Base-by-base conservation (phyloP, 1,140 invertebrate genomes). In the Sarcophaga bullata region DNA sequence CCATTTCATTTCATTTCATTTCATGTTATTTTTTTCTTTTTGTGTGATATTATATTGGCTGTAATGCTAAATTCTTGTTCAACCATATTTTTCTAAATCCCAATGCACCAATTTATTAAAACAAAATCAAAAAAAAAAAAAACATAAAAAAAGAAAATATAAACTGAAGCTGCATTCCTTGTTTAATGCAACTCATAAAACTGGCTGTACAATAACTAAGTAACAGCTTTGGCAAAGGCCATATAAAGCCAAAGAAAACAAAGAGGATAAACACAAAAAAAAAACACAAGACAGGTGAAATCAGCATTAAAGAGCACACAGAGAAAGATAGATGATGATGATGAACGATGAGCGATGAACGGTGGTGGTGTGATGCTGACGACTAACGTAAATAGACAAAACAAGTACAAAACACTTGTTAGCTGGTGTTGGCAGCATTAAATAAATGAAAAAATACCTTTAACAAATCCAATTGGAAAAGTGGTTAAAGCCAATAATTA, bases 41-140 rank as follows among this genome's bases (percentile, higher is more conserved):
- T 3, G 2, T 52, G 5, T n/a, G n/a, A n/a, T n/a, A 68, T 68
- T 68, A 19, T 19, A 68, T 37, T 37, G 25, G 62, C 19, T 68
- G 6, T 68, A 19, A 68, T 8, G 17, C 62, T 68, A 68, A 68
- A 68, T 68, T 68, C 62, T 68, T 68, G 7, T 1, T 68, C 17
- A 19, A 6, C 25, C 25, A 37, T 37, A 37, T 9, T 25, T 19
- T 68, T 68, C 19, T 8, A 68, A 78, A 78, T 78, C 75, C 75
- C 75, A 78, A 19, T 78, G 75, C 75, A 52, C 75, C 75, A 78
- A 78, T 78, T 78, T 78, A 78, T 78, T 78, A 78, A 52, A 50
- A 37, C 1, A 37, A 37, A 37, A 37, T 4, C 1, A 37, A 37
- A 4, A 1, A 37, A 4, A 37, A 37, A 4, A 37, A 37, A 37